Conservation (phyloP, 2,113 vertebrate species). For the Noturus placidus region DNA sequence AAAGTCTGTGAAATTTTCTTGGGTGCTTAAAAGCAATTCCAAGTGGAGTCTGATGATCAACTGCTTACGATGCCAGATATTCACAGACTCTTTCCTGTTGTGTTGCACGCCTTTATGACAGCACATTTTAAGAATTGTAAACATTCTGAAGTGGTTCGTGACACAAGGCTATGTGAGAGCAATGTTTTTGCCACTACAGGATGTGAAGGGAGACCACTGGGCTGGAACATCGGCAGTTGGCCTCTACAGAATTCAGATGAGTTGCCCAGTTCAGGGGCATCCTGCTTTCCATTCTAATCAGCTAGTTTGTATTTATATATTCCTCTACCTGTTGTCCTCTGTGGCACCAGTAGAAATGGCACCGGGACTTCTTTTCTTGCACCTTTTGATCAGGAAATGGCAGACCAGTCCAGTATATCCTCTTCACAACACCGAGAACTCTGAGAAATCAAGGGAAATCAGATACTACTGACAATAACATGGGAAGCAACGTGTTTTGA, state of each 20-base stretch:
- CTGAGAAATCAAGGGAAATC: background rate
- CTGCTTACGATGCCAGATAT: background rate
- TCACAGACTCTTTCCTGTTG: background rate
- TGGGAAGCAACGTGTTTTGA: background rate
- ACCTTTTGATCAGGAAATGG: background rate
- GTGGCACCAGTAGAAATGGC: conserved; percentile 12
- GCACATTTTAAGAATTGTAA: background rate
- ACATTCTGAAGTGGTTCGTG: background rate
- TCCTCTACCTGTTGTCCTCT: background rate
- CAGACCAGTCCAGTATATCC: background rate
- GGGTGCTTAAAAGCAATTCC: background rate
- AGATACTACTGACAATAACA: background rate
- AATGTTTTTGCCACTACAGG: background rate
- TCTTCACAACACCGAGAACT: background rate
- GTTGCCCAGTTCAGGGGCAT: background rate
- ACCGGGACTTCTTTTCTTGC: background rate
- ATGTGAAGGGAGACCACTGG: background rate
- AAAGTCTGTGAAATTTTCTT: background rate
- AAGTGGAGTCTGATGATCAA: background rate
- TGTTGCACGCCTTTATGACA: background rate
- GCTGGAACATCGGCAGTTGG: conserved; percentile 17
- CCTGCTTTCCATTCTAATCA: conserved; percentile 30
- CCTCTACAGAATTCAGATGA: conserved; percentile 8
- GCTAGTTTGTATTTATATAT: conserved; percentile 30
- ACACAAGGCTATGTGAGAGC: background rate